Base-by-base conservation (phyloP, 2,113 vertebrate species). In the Apus apus region DNA sequence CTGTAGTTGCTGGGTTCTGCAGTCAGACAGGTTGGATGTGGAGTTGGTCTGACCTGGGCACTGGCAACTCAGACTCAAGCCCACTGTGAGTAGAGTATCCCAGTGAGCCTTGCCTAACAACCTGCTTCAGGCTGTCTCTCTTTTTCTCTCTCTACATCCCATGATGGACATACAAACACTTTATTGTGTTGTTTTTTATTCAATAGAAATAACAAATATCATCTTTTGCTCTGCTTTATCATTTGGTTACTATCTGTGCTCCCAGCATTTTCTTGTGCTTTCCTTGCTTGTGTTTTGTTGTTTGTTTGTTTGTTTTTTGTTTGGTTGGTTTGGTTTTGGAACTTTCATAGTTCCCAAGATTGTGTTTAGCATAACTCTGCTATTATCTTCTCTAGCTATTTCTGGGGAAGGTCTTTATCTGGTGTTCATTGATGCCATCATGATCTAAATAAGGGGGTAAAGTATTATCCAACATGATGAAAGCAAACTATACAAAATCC, bases 31-130 rank as follows among this genome's bases (percentile, higher is more conserved):
- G 12, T 6, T 3, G 6, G 13, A 7, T 22, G 12, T 4, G 10
- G 20, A 48, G 7, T 32, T 43, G 18, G 21, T 53, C 32, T 67
- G 22, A 26, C 14, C 18, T 16, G 46, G 53, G 5, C 19, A 26
- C 0, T 1, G 8, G 34, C 0, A 2, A 25, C 18, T 45, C 3
- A 8, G 19, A 13, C 36, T 66, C 45, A 60, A 29, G 19, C 22
- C 8, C 1, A 0, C 40, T 71, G 18, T 20, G 40, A 38, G 17
- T 19, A 38, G 57, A 57, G 8, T 11, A 5, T 11, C 30, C 7
- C 25, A 29, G 15, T 15, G 19, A 70, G 7, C 8, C 9, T 61
- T 46, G 32, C 25, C 21, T 46, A 75, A 9, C 32, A 45, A 36
- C 11, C 10, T 71, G 9, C 15, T 84, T 18, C 65, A 65, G n/a